phyloP scores from a whole-genome alignment of 2,113 vertebrate genomes.

The Brachyistius frenatus region DNA sequence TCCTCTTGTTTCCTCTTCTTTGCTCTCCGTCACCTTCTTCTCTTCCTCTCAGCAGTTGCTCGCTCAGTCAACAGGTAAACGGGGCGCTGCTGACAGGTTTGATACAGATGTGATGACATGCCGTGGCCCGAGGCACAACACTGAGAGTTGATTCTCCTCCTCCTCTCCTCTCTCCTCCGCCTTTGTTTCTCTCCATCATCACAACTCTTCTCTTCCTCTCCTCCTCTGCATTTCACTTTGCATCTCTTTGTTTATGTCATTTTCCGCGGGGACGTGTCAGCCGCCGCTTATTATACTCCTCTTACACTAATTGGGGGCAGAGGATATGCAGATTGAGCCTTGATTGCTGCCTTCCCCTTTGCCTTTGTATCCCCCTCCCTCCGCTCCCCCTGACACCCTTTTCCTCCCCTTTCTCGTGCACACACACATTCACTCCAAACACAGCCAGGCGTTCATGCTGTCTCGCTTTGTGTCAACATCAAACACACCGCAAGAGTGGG shows the following conservation, averaged over 20 bases:
- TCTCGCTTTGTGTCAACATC: conserved; percentile 52
- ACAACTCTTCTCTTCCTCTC: not conserved
- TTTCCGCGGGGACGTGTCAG: conserved; percentile 46
- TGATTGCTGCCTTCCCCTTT: conserved; percentile 61
- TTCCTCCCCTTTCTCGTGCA: conserved; percentile 17
- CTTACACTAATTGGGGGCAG: conserved; percentile 61
- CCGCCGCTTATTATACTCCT: conserved; percentile 46
- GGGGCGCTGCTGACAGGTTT: conserved; percentile 52
- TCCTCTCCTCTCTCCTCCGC: not conserved
- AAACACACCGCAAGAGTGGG: conserved; percentile 43
- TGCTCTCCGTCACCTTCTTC: not conserved
- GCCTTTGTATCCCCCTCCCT: conserved; percentile 35
- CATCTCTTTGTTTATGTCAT: conserved; percentile 36
- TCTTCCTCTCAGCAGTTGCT: conserved; percentile 21
- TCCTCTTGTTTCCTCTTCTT: conserved; percentile 21
- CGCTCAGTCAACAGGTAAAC: conserved; percentile 52
- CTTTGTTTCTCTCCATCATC: not conserved
- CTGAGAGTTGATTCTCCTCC: conserved; percentile 42
- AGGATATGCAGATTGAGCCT: conserved; percentile 69
- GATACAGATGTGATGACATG: conserved; percentile 64
- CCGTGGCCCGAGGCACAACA: conserved; percentile 32
- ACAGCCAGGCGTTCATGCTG: conserved; percentile 29
- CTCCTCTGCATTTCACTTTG: not conserved
- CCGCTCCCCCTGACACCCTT: conserved; percentile 31
- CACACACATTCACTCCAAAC: conserved; percentile 6